A percentile compares a stretch with the other conserved stretches of the same genome.
These are phyloP conservation scores for Channa argus DNA, from an alignment of 2,113 vertebrate species.

Conservation along the genomic window DNA sequence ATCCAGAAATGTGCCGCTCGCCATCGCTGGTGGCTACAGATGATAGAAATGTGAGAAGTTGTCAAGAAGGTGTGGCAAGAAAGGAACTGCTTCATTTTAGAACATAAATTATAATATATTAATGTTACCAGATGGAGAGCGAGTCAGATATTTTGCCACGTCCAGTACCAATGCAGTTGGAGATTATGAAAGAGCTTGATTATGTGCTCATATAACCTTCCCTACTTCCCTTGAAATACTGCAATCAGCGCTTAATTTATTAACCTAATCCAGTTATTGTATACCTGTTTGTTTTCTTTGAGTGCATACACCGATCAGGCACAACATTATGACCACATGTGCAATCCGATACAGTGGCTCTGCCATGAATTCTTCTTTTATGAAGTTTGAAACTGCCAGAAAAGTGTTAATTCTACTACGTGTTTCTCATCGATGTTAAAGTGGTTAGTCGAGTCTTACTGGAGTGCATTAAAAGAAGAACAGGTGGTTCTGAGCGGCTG, in stretches of 20 bases:
- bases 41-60: constrained; percentile 44
- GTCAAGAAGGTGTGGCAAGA: constrained; percentile 35
- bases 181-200: constrained; percentile 19
- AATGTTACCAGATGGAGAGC: constrained; percentile 35
- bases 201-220: constrained; percentile 11
- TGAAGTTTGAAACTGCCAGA: too few relatives aligned
- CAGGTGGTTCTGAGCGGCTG: too few relatives aligned
- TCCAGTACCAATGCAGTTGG: background rate
- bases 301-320: background rate
- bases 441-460: too few relatives aligned
- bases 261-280: background rate
- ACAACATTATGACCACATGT: too few relatives aligned
- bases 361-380: too few relatives aligned
- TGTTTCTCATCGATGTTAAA: too few relatives aligned
- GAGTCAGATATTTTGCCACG: constrained; percentile 23
- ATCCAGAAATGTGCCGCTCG: constrained; percentile 21
- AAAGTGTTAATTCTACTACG: too few relatives aligned
- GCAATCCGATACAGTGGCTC: too few relatives aligned
- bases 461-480: too few relatives aligned
- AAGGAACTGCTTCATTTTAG: constrained; percentile 32
- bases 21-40: constrained; percentile 45
- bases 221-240: background rate
- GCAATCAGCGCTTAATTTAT: background rate
- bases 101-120: constrained; percentile 45
- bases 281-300: background rate